These are phyloP conservation scores for Plecotus auritus DNA, from an alignment of 2,113 vertebrate species.

Conservation along the genomic window DNA sequence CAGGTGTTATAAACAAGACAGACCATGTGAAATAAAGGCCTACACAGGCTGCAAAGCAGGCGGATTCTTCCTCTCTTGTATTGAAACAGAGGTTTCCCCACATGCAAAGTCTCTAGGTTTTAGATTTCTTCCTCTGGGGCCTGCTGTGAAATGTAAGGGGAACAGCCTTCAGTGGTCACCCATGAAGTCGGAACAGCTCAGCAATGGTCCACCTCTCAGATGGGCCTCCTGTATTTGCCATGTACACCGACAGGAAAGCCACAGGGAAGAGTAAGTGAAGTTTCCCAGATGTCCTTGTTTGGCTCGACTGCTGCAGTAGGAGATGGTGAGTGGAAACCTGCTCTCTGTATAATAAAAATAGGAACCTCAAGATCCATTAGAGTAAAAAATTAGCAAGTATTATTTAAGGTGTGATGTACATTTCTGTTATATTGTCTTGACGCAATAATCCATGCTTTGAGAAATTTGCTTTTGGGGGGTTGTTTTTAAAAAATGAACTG, in stretches of 20 bases:
- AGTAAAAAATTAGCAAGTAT: neutral
- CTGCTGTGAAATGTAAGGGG: neutral
- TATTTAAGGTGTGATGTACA: neutral
- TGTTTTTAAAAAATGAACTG: neutral
- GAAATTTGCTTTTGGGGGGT: neutral
- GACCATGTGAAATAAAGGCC: neutral
- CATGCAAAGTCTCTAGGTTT: neutral
- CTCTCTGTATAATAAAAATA: neutral
- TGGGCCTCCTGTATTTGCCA: neutral
- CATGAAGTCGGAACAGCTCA: neutral
- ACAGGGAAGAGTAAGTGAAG: neutral
- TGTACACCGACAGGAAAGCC: neutral
- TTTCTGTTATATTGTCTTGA: neutral
- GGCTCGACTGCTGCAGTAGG: neutral
- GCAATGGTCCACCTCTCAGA: neutral
- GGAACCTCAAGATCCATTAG: neutral
- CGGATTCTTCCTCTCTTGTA: neutral
- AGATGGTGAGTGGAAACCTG: neutral
- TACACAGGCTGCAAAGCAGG: neutral
- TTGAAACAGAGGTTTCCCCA: neutral
- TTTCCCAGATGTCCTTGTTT: neutral
- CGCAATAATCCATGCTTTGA: neutral
- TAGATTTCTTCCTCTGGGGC: neutral
- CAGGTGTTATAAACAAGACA: neutral
- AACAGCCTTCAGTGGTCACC: neutral